A percentile compares a stretch with the other conserved stretches of the same genome.
phyloP scores from a whole-genome alignment of 2,888 invertebrate species.

The Trichopria drosophilae region DNA sequence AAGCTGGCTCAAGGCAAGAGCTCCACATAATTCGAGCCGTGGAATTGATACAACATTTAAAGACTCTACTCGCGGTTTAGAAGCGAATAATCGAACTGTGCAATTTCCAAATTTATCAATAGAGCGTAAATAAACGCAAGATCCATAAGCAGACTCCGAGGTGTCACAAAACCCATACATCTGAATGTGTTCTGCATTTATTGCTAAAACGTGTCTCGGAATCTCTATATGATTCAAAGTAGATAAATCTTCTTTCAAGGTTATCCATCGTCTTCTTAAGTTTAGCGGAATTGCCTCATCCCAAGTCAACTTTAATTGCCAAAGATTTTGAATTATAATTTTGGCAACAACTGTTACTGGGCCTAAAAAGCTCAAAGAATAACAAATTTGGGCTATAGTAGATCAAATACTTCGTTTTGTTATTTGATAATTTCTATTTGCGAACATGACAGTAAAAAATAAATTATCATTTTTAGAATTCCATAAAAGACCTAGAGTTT shows the following conservation, averaged over 20 bases:
- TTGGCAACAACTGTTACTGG: conserved; percentile 36
- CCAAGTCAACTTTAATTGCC: conserved; percentile 31
- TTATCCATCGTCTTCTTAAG: background rate
- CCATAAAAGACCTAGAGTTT: conserved; percentile 23
- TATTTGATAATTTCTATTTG: no score
- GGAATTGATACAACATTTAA: background rate
- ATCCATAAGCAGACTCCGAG: background rate
- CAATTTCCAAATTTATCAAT: background rate
- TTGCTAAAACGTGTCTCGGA: background rate
- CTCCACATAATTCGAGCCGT: no score
- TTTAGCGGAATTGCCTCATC: conserved; percentile 14
- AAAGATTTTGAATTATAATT: conserved; percentile 35
- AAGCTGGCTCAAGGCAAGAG: background rate
- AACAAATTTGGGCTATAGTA: conserved; percentile 33
- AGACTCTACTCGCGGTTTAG: background rate
- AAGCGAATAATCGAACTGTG: background rate
- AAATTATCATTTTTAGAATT: no score
- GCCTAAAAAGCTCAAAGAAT: conserved; percentile 34
- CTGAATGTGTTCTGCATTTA: background rate
- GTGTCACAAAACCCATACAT: no score
- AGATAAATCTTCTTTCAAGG: background rate
- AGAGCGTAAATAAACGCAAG: background rate
- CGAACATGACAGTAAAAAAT: no score
- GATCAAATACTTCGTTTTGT: conserved; percentile 31
- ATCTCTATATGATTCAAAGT: background rate